Conservation (phyloP, 2,797 vertebrate species). For the Buphagus erythrorhynchus region DNA sequence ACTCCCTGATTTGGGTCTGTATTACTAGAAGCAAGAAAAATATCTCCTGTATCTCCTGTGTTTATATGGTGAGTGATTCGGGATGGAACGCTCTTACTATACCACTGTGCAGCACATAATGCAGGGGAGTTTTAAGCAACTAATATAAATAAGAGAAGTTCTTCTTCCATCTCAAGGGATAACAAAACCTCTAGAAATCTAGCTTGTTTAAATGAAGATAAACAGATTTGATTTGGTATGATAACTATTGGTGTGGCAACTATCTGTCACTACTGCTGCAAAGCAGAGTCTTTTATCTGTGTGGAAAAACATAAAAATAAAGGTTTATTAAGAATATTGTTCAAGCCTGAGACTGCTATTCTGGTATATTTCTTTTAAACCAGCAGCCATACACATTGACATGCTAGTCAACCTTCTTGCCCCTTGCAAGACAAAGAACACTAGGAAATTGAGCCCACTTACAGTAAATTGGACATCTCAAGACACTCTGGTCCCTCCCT, state of each 20-base stretch:
- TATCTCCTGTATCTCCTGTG: constrained; percentile 25
- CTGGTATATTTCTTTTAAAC: background rate
- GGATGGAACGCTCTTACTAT: background rate
- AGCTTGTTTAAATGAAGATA: constrained; percentile 65
- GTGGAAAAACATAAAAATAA: background rate
- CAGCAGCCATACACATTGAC: background rate
- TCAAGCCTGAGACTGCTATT: background rate
- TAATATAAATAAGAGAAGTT: constrained; percentile 65
- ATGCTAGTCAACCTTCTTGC: background rate
- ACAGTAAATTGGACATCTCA: background rate
- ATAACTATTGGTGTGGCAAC: constrained; percentile 61
- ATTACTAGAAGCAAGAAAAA: constrained; percentile 20
- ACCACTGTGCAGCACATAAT: constrained; percentile 18
- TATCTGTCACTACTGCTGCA: constrained; percentile 35
- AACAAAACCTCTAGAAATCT: constrained; percentile 55
- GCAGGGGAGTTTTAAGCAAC: constrained; percentile 38
- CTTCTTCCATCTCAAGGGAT: constrained; percentile 40
- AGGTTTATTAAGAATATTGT: background rate
- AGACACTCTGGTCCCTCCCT: constrained; percentile 3
- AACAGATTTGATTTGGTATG: constrained; percentile 58
- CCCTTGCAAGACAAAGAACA: background rate
- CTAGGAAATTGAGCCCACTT: background rate
- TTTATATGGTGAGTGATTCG: constrained; percentile 33
- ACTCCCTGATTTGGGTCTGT: background rate
- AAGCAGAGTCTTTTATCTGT: background rate